Evolutionary conservation across 2,888 invertebrate species (phyloP).

Genomic region (Trachelus troglodyta): DNA sequence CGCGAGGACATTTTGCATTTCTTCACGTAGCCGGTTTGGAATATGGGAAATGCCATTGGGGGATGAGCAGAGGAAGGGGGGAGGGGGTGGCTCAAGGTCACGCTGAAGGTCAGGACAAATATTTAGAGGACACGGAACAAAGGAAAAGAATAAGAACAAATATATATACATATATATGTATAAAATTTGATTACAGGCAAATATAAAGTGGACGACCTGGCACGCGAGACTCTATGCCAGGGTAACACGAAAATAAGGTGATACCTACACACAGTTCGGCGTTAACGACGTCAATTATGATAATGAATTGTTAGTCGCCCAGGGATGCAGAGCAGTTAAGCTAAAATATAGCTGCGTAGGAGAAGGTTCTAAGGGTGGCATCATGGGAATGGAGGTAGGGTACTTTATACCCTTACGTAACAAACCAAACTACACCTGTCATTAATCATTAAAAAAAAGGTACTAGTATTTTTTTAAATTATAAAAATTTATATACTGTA

Average conservation of each 20-base stretch:
- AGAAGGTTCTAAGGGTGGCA: slow-evolving; percentile 2
- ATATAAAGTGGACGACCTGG: slow-evolving; percentile 13
- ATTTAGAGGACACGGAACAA: background rate
- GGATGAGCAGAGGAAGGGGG: too few species aligned
- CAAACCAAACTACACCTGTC: slow-evolving; percentile 2
- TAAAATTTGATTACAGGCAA: too few species aligned
- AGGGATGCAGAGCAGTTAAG: slow-evolving; percentile 43
- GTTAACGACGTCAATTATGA: slow-evolving; percentile 46
- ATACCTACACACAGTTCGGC: slow-evolving; percentile 28
- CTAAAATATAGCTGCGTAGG: slow-evolving; percentile 32
- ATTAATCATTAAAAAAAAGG: too few species aligned
- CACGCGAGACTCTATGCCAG: background rate
- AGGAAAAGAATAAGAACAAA: background rate
- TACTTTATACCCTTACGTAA: slow-evolving; percentile 7
- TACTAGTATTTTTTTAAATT: too few species aligned
- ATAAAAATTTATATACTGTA: too few species aligned
- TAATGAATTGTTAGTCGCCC: slow-evolving; percentile 42
- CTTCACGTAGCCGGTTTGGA: slow-evolving; percentile 22
- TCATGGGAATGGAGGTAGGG: too few species aligned
- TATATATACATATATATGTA: too few species aligned
- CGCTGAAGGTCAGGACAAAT: too few species aligned
- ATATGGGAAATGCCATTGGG: too few species aligned
- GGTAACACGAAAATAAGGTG: slow-evolving; percentile 22
- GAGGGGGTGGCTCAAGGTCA: too few species aligned
- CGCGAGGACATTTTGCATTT: slow-evolving; percentile 23